These are phyloP conservation scores for Ectropis crepuscularia DNA, from an alignment of 2,888 invertebrate genomes.

Conservation along the genomic window DNA sequence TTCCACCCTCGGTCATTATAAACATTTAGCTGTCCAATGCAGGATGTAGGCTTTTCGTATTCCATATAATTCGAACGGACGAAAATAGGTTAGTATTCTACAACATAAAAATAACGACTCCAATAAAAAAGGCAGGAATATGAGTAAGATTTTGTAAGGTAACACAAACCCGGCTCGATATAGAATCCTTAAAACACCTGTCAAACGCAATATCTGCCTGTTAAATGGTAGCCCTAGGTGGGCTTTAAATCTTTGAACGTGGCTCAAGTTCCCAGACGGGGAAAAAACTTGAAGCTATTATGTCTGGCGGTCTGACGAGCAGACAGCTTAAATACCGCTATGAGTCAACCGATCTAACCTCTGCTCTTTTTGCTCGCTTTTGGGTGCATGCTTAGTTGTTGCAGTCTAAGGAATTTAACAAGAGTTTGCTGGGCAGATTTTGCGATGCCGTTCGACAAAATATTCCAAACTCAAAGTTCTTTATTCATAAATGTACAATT, in stretches of 20 bases:
- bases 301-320: constrained; percentile 37
- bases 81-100: no score
- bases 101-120: no score
- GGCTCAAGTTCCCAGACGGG: constrained; percentile 39
- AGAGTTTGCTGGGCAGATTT: not conserved
- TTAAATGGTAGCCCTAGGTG: constrained; percentile 18
- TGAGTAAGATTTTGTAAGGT: no score
- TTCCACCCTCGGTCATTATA: no score
- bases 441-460: no score
- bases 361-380: constrained; percentile 22
- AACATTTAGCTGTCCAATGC: no score
- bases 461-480: no score
- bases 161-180: no score
- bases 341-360: constrained; percentile 35
- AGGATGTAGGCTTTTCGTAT: no score
- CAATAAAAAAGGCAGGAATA: no score
- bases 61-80: no score
- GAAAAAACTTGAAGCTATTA: constrained; percentile 39
- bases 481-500: no score
- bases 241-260: constrained; percentile 30
- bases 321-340: constrained; percentile 39
- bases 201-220: not conserved
- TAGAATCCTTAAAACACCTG: not conserved
- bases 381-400: constrained; percentile 20
- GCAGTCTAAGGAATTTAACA: not conserved